These are phyloP conservation scores for Halichoeres trimaculatus DNA, from an alignment of 2,113 vertebrate genomes.

Conservation along the genomic window DNA sequence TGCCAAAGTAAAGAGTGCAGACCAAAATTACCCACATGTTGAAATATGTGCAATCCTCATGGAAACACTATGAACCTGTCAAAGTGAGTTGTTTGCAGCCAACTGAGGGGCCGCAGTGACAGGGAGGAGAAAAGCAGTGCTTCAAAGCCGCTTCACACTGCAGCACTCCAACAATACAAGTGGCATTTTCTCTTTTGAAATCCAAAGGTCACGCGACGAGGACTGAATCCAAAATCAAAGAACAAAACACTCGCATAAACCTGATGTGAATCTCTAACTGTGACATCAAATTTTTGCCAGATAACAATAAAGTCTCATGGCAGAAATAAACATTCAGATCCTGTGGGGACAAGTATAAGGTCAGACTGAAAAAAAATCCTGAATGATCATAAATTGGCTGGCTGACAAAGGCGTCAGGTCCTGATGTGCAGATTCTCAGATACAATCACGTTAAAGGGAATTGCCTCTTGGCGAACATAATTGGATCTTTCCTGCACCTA, in stretches of 20 bases:
- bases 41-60: slow-evolving; percentile 55
- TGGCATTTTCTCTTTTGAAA: slow-evolving; percentile 36
- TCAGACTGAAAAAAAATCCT: slow-evolving; percentile 22
- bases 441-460: slow-evolving; percentile 77
- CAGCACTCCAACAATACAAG: slow-evolving; percentile 29
- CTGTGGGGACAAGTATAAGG: slow-evolving; percentile 48
- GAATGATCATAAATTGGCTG: slow-evolving; percentile 52
- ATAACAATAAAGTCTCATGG: not conserved
- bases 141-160: slow-evolving; percentile 36
- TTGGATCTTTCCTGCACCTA: slow-evolving; percentile 75
- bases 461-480: slow-evolving; percentile 76
- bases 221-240: slow-evolving; percentile 17
- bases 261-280: slow-evolving; percentile 15
- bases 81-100: slow-evolving; percentile 63
- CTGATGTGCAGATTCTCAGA: slow-evolving; percentile 72
- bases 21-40: slow-evolving; percentile 3
- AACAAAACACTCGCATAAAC: not conserved
- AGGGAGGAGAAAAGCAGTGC: slow-evolving; percentile 40
- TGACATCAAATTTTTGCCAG: not conserved
- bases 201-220: slow-evolving; percentile 49
- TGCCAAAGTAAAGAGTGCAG: not conserved
- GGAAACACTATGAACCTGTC: slow-evolving; percentile 61
- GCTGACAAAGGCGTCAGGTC: slow-evolving; percentile 41
- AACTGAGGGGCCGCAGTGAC: slow-evolving; percentile 54
- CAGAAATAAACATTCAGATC: slow-evolving; percentile 10